Conservation (phyloP, 2,888 invertebrate species). For the Plemyria rubiginata region DNA sequence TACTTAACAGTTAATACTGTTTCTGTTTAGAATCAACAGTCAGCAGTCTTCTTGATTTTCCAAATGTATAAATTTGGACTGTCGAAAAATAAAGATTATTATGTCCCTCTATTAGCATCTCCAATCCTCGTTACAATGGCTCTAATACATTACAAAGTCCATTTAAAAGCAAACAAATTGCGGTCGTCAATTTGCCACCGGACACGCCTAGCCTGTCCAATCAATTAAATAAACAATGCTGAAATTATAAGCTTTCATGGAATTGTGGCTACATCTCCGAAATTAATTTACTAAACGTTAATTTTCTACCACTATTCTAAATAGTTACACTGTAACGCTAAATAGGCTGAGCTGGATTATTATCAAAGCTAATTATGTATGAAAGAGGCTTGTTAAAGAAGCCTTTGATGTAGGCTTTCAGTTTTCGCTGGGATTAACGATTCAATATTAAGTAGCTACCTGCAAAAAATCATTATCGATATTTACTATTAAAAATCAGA, state of each 20-base stretch:
- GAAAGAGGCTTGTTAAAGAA: constrained; percentile 20
- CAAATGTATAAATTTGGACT: too few relatives aligned
- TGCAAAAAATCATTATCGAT: too few relatives aligned
- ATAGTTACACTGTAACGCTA: constrained; percentile 8
- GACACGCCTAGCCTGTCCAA: constrained; percentile 55
- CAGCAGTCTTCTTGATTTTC: too few relatives aligned
- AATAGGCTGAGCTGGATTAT: constrained; percentile 26
- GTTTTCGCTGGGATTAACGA: constrained; percentile 24
- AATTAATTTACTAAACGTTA: constrained; percentile 5
- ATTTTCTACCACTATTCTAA: neutral
- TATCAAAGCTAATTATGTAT: constrained; percentile 30
- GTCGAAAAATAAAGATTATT: neutral
- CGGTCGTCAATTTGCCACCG: constrained; percentile 46
- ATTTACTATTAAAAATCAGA: neutral
- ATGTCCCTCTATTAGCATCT: neutral
- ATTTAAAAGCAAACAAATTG: constrained; percentile 46
- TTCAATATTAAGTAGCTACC: constrained; percentile 1
- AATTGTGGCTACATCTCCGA: constrained; percentile 14
- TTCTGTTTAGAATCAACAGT: too few relatives aligned
- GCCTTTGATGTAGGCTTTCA: constrained; percentile 11
- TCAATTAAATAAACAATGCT: constrained; percentile 54
- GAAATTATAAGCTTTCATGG: constrained; percentile 39
- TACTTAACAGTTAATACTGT: too few relatives aligned
- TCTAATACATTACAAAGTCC: constrained; percentile 32
- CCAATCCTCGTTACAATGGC: constrained; percentile 12